Base-by-base conservation (phyloP, 2,113 vertebrate species). In the Colinus virginianus region DNA sequence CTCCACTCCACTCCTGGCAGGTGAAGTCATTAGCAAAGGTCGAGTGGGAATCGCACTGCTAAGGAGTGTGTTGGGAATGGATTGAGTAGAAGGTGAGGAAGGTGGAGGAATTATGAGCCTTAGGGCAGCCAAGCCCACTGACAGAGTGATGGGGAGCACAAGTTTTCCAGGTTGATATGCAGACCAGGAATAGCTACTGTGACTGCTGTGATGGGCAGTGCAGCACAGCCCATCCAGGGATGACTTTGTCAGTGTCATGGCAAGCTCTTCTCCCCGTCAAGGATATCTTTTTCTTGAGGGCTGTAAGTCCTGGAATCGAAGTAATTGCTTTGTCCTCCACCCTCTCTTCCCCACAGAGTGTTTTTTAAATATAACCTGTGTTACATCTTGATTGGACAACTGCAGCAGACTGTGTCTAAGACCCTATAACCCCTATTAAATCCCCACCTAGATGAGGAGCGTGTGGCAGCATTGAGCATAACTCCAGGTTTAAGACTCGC, bases 71-170 rank as follows among this genome's bases (percentile, higher is more conserved):
- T 32, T 67, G 28, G 21, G 25, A 67, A 43, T 5, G 6, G 28
- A 34, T 8, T 36, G 32, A 20, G 15, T 45, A 19, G 49, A 12
- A 69, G 13, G 62, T 67, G 13, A 74, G 7, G 16, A 68, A 83
- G 3, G 26, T 9, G 13, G 15, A 78, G 26, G n/a, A 55, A 51
- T 17, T 23, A 8, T 21, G 36, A 92, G 18, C 16, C 28, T 15
- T 25, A 38, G 14, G 16, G 17, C 21, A 51, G 34, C 7, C 25
- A 80, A 71, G 61, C 7, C 3, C 9, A 53, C 23, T 25, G 28
- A 18, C 0, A 0, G 6, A 40, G 9, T 42, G 36, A 51, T 68
- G 62, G 0, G 0, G 0, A 80, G 46, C 5, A 42, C 23, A 42
- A 66, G 17, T 42, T 51, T 67, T 92, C 70, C 53, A 62, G 32